Base-by-base conservation (phyloP, 2,888 invertebrate species). In the Leptura quadrifasciata region DNA sequence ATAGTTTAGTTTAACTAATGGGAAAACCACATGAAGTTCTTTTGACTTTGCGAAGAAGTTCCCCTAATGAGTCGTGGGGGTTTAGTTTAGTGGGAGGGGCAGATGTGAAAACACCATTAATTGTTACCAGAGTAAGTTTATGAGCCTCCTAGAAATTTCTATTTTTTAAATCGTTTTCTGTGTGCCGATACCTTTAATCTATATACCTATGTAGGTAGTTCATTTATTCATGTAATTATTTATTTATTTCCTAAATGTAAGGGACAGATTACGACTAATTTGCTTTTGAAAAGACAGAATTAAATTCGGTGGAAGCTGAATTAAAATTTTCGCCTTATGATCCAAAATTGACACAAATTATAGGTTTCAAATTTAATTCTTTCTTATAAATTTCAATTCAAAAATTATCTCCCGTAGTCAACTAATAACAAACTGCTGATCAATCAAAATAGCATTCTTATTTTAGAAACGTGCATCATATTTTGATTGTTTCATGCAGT, bases 71-170 rank as follows among this genome's bases (percentile, higher is more conserved):
- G 85, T 94, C 94, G 86, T 97, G 96, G 96, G 97, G 97, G 76
- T 94, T 97, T 85, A 93, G 96, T 85, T 92, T 97, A 83, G 95
- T 95, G 81, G 97, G 97, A 84, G 96, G 96, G 84, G 92, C 94
- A 81, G 96, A 97, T 91, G 93, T 96, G 86, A 94, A 95, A 87
- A 94, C 95, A 69, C 96, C 97, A 79, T 92, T 97, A 88, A 94
- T 96, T 89, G 94, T 97, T 88, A 96, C 96, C 82, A 94, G 94
- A 94, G 97, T 97, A 93, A 92, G 91, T 81, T 12, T 6, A 15
- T 47, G 0, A 47, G 5, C 15, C 15, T 15, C 47, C 47, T 8
- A 31, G n/a, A n/a, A n/a, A n/a, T n/a, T n/a, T n/a, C n/a, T 31
- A 31, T 5, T 31, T 31, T 5, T 5, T 8, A 31, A 31, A 31